Evolutionary conservation across 2,888 invertebrate genomes (phyloP).

Genomic region (Theodoxus fluviatilis): DNA sequence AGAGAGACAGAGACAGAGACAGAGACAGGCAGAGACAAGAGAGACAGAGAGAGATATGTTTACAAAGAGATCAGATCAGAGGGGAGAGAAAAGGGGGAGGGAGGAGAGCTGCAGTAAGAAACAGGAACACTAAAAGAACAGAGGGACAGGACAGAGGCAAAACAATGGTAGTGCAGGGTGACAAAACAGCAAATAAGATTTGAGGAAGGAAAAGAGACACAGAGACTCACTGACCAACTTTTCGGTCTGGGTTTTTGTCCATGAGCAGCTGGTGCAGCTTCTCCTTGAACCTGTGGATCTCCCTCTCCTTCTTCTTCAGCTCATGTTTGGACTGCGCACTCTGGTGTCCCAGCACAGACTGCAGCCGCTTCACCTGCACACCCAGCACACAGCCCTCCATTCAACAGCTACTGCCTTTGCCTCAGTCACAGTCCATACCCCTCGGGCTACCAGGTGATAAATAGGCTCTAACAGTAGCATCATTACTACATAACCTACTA

Average conservation of each 20-base stretch:
- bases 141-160: neutral
- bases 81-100: neutral
- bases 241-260: conserved; percentile 56
- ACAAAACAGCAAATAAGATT: conserved; percentile 3
- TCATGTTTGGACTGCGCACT: conserved; percentile 62
- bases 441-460: neutral
- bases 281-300: conserved; percentile 57
- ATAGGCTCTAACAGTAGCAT: neutral
- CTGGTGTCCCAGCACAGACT: conserved; percentile 53
- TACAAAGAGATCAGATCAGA: no score
- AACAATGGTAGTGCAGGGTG: neutral
- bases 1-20: no score
- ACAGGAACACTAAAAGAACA: neutral
- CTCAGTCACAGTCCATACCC: neutral
- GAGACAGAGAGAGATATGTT: no score
- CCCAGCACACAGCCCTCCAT: neutral
- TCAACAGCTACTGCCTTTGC: neutral
- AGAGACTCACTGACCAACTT: conserved; percentile 44
- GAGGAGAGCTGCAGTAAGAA: neutral
- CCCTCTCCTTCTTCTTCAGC: conserved; percentile 59
- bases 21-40: no score
- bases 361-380: conserved; percentile 52
- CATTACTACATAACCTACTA: neutral
- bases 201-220: neutral
- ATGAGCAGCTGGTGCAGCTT: conserved; percentile 56